Base-by-base conservation (phyloP, 2,888 invertebrate species). In the Octonoba sinensis region DNA sequence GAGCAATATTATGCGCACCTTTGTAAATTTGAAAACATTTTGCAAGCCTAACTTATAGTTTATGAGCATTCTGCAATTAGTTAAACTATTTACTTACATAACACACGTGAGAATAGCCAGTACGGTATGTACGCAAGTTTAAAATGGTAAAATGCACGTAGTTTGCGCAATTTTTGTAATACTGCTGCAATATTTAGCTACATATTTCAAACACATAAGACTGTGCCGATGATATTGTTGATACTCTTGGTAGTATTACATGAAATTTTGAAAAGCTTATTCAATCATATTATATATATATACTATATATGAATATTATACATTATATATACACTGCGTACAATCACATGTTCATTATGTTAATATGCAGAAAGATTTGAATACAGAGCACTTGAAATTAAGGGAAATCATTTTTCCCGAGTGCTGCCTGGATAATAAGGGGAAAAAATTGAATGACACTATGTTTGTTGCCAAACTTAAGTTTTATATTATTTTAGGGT, bases 301-400 rank as follows among this genome's bases (percentile, higher is more conserved):
- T 65, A 67, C 62, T 65, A 65, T 64, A 64, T 27, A 64, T 27
- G 46, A 16, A 65, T 59, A 72, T 54, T 51, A 66, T 62, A 69
- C 59, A 73, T 67, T 72, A 72, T 79, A 79, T 73, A 79, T 72
- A 73, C 73, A 69, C 65, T 76, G 67, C 73, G 73, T 79, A 79
- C 79, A 79, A 79, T 79, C 79, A 79, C 79, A 73, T 47, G 72
- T 79, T 79, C 79, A 79, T 73, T 73, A 73, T 73, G 51, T 69
- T 46, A 46, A 79, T 73, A 46, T 69, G 73, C 64, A 69, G 79
- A 79, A 67, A 59, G 69, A 67, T 67, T 72, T 60, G 60, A 62
- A 62, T 79, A 79, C 67, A 79, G 79, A 73, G 67, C 56, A 66
- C 73, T 72, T 79, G 57, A 36, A 36, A 36, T 36, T 36, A 36